A percentile compares a stretch with the other conserved stretches of the same genome.
Conservation (phyloP, 2,113 vertebrate genomes). For the Myanophis thanlyinensis region DNA sequence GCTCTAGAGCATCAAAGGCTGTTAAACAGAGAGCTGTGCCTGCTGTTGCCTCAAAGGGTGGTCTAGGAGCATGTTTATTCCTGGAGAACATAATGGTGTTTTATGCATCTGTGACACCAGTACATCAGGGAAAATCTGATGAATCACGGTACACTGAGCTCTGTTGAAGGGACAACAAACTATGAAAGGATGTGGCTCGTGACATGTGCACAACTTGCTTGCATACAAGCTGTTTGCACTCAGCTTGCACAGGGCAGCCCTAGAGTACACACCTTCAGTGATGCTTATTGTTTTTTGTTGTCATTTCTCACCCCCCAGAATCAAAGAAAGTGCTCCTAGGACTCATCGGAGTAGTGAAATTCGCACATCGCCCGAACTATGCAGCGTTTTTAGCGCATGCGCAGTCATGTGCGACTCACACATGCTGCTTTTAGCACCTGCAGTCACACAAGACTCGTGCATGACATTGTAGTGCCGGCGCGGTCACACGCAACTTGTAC, state of each 20-base stretch:
- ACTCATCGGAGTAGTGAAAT: no score
- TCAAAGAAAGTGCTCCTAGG: background rate
- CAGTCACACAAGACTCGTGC: no score
- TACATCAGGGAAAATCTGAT: background rate
- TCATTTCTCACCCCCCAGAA: background rate
- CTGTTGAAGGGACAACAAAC: background rate
- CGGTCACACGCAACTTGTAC: no score
- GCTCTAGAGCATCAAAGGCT: background rate
- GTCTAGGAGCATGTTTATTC: background rate
- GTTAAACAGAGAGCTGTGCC: background rate
- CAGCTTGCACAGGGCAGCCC: background rate
- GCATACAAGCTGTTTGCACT: background rate
- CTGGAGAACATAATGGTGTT: background rate
- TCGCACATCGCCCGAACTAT: no score
- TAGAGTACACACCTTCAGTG: background rate
- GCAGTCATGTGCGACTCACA: no score
- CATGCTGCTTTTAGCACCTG: no score
- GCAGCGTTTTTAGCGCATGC: no score
- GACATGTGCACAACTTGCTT: background rate
- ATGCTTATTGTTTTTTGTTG: background rate
- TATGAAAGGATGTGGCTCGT: background rate
- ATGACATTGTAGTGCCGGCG: no score
- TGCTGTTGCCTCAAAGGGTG: background rate
- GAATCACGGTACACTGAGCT: background rate
- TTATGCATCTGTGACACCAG: background rate